Evolutionary conservation across 2,797 vertebrate species (phyloP), one percentile per base, ranked within the genome.

Genomic region (Pangasius krempfi): DNA sequence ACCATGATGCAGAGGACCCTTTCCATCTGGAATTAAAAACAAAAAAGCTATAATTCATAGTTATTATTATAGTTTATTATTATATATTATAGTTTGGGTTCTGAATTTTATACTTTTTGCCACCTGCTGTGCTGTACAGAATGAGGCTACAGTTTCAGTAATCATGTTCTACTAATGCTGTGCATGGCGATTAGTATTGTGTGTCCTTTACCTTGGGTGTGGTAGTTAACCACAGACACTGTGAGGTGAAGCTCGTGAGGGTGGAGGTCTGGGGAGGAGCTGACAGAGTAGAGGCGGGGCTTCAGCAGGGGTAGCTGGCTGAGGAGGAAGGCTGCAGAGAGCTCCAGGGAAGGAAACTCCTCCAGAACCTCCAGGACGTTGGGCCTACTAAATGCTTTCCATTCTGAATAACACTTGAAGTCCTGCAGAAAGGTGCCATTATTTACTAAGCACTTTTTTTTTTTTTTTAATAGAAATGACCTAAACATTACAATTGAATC

Each of bases 201-300:
- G n/a, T 58, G 20, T 84, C 2, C 1, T n/a, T 92, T 93, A 97
- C 97, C 96, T 96, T 87, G 94, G 3, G 96, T 97, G 88, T 87
- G 94, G 92, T 97, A 97, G 66, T 91, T 95, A 81, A 97, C 94
- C 88, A 97, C 94, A 0, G 96, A 95, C 72, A 97, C 94, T 0
- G 97, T 98, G 88, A 97, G 95, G 76, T 98, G 97, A 52, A 97
- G 85, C 92, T 97, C 96, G 0, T 88, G 81, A 58, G 97, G 95
- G 5, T 93, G 93, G 93, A 92, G 66, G 62, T 96, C 96, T 60
- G 87, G 92, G 60, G 95, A 97, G 79, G 97, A 98, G 88, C 97
- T 97, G 90, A 97, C 93, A 44, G 97, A 98, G 86, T 98, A 98
- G 90, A 97, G 97, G 22, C 97, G 94, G 78, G 97, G 96, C 80